Conservation (phyloP, 2,888 invertebrate genomes). For the Elegia similella region DNA sequence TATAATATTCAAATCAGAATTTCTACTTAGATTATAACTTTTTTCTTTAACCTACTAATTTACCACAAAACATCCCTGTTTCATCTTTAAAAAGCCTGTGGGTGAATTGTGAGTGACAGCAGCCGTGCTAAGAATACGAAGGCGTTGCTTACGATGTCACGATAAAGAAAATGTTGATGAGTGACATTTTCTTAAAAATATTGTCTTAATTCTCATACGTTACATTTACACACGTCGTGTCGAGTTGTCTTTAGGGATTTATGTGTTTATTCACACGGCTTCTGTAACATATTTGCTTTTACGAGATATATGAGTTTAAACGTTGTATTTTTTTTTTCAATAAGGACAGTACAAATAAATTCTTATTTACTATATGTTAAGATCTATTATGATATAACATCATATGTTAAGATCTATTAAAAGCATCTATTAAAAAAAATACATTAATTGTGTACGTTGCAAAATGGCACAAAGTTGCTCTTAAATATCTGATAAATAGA, state of each 20-base stretch:
- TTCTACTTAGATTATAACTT: background rate
- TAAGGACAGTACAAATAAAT: too few species aligned
- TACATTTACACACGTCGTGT: background rate
- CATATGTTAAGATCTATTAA: too few species aligned
- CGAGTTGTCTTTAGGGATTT: background rate
- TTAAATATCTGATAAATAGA: too few species aligned
- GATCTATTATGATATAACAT: too few species aligned
- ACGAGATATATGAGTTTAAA: background rate
- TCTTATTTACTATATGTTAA: too few species aligned
- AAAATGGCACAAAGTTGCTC: too few species aligned
- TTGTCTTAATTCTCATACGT: background rate
- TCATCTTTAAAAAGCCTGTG: background rate
- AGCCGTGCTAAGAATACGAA: slow-evolving; percentile 2
- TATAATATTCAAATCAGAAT: too few species aligned
- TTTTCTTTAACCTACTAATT: background rate
- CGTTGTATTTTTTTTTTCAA: too few species aligned
- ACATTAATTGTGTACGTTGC: too few species aligned
- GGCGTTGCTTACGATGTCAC: background rate
- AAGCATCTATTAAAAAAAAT: too few species aligned
- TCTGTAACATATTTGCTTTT: background rate
- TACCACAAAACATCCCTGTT: background rate
- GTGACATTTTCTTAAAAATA: slow-evolving; percentile 4
- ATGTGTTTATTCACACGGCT: background rate
- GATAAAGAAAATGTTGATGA: slow-evolving; percentile 7
- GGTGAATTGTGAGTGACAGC: slow-evolving; percentile 14